A percentile compares a stretch with the other conserved stretches of the same genome.
Evolutionary conservation across 2,113 vertebrate species (phyloP).

Genomic region (Myotis davidii): DNA sequence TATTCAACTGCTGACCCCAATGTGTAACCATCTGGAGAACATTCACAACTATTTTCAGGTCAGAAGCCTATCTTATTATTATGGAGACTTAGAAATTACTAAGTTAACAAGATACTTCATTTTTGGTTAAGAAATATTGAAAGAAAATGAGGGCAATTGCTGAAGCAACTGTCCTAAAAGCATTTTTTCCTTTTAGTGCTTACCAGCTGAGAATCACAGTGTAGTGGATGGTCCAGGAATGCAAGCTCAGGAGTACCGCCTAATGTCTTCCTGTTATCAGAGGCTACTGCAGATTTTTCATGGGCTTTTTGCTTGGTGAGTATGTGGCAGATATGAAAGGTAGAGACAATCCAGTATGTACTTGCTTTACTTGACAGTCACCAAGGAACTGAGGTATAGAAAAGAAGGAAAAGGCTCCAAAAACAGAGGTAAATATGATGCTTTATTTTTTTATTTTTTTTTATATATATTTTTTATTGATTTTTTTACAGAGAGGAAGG

Average conservation of each 20-base stretch:
- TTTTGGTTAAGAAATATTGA: conserved; percentile 18
- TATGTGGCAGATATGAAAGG: not conserved
- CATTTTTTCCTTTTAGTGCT: conserved; percentile 81
- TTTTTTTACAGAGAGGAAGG: no score
- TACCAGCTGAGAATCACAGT: conserved; percentile 85
- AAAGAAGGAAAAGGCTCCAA: not conserved
- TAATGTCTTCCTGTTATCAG: conserved; percentile 92
- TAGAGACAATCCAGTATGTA: not conserved
- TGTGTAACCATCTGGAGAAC: conserved; percentile 96
- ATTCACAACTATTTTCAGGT: conserved; percentile 98
- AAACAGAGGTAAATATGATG: not conserved
- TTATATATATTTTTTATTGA: no score
- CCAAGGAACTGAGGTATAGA: not conserved
- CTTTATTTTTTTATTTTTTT: conserved; percentile 30
- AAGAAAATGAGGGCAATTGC: not conserved
- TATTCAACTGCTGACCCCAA: conserved; percentile 88
- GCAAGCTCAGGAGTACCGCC: conserved; percentile 88
- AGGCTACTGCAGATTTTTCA: conserved; percentile 91
- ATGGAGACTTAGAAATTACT: not conserved
- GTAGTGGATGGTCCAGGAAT: conserved; percentile 84
- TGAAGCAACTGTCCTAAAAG: conserved; percentile 13
- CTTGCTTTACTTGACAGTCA: not conserved
- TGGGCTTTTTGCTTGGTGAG: conserved; percentile 94
- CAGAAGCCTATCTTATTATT: conserved; percentile 15
- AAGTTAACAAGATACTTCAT: not conserved